Percentiles rank a stretch among this genome's conserved stretches.
Conservation (phyloP, 35 echinoderm and acorn worm species). For the Heliocidaris tuberculata region DNA sequence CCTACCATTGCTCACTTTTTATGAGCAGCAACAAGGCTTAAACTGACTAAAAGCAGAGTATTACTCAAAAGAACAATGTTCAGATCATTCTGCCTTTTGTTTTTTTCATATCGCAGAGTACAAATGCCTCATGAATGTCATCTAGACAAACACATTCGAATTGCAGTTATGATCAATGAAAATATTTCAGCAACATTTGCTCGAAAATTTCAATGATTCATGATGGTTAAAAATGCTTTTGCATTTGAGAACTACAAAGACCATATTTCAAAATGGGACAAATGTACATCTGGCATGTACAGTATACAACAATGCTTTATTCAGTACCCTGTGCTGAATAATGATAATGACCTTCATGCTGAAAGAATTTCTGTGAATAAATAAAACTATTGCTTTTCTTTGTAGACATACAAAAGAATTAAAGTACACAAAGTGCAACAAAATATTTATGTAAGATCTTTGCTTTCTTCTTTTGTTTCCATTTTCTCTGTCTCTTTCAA, state of each 20-base stretch:
- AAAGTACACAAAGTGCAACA: conserved; percentile 2
- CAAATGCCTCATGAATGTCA: no score
- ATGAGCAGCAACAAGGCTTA: background rate
- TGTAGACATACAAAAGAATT: background rate
- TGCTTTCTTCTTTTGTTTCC: background rate
- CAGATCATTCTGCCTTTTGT: background rate
- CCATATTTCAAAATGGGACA: background rate
- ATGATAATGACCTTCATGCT: background rate
- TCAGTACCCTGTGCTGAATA: background rate
- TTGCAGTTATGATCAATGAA: no score
- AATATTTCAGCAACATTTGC: no score
- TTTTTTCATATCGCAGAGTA: background rate
- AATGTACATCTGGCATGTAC: background rate
- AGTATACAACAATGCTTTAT: background rate
- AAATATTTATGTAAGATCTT: background rate
- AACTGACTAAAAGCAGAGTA: background rate
- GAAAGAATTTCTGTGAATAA: background rate
- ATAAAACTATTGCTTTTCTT: background rate
- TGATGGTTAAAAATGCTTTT: no score
- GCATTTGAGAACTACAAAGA: no score
- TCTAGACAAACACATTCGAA: no score
- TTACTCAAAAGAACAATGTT: background rate
- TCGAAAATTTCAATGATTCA: no score
- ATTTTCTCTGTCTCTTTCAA: background rate
- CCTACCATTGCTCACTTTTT: no score